phyloP scores from a whole-genome alignment of 2,113 vertebrate species.

The Scatophagus argus region DNA sequence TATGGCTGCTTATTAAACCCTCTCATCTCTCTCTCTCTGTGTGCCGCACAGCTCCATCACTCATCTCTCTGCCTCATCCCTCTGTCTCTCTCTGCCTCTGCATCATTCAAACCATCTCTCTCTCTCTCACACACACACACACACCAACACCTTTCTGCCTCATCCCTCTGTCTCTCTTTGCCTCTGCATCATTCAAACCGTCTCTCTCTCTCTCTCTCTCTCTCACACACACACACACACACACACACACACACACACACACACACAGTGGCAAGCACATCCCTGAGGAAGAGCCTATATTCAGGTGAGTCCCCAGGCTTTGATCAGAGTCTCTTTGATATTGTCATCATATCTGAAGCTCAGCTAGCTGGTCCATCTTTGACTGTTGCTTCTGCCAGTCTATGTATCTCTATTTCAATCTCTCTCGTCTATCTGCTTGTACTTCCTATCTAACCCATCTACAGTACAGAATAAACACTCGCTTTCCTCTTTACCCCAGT shows the following conservation, averaged over 20 bases:
- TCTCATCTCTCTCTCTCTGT: constrained; percentile 71
- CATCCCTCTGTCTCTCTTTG: constrained; percentile 59
- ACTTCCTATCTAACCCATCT: constrained; percentile 16
- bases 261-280: not conserved
- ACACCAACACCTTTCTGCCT: constrained; percentile 33
- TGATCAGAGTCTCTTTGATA: constrained; percentile 78
- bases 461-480: not conserved
- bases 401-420: constrained; percentile 49
- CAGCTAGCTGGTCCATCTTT: constrained; percentile 56
- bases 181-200: constrained; percentile 67
- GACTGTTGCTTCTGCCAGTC: constrained; percentile 42
- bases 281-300: constrained; percentile 60
- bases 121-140: not conserved
- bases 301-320: constrained; percentile 75
- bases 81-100: constrained; percentile 52
- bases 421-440: constrained; percentile 20
- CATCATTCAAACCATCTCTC: constrained; percentile 63
- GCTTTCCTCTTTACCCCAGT: not conserved
- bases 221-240: not conserved
- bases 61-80: constrained; percentile 69
- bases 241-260: not conserved
- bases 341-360: constrained; percentile 64
- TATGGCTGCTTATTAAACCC: constrained; percentile 83
- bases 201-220: constrained; percentile 4
- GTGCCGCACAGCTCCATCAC: constrained; percentile 77